phyloP scores from a whole-genome alignment of 2,888 invertebrate species.

The Apoda limacodes region DNA sequence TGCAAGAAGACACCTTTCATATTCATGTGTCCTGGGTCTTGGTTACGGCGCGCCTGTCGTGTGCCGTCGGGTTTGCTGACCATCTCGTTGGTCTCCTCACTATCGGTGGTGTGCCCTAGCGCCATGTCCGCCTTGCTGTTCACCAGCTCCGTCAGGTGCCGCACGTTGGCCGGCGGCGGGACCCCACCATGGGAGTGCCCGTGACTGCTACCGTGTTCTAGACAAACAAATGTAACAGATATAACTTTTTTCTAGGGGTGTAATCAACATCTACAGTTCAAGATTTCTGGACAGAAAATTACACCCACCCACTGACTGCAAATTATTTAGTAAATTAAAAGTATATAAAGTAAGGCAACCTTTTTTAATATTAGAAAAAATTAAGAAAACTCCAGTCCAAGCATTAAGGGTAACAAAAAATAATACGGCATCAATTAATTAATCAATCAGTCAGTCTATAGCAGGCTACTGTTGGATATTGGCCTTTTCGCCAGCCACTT shows the following conservation, averaged over 20 bases:
- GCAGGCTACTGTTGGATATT: too few species aligned
- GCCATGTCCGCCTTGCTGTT: conserved; percentile 64
- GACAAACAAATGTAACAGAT: conserved; percentile 14
- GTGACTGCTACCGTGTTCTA: conserved; percentile 81
- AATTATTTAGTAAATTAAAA: too few species aligned
- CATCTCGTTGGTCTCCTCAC: conserved; percentile 60
- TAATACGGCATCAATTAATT: too few species aligned
- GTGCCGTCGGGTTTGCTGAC: conserved; percentile 43
- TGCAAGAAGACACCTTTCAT: conserved; percentile 99
- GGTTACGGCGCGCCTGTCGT: conserved; percentile 34
- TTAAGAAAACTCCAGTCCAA: too few species aligned
- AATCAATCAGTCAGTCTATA: too few species aligned
- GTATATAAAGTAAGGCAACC: too few species aligned
- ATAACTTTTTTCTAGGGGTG: neutral
- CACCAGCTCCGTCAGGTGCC: conserved; percentile 56
- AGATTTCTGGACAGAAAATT: too few species aligned
- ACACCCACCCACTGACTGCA: too few species aligned
- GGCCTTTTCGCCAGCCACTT: too few species aligned
- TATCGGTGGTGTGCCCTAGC: conserved; percentile 48
- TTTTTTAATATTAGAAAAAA: too few species aligned
- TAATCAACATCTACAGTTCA: too few species aligned
- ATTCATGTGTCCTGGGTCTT: conserved; percentile 88
- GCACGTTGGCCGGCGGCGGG: conserved; percentile 56
- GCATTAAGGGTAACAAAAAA: too few species aligned
- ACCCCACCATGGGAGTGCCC: conserved; percentile 74